Conservation (phyloP, 2,113 vertebrate genomes). For the Empidonax alnorum region DNA sequence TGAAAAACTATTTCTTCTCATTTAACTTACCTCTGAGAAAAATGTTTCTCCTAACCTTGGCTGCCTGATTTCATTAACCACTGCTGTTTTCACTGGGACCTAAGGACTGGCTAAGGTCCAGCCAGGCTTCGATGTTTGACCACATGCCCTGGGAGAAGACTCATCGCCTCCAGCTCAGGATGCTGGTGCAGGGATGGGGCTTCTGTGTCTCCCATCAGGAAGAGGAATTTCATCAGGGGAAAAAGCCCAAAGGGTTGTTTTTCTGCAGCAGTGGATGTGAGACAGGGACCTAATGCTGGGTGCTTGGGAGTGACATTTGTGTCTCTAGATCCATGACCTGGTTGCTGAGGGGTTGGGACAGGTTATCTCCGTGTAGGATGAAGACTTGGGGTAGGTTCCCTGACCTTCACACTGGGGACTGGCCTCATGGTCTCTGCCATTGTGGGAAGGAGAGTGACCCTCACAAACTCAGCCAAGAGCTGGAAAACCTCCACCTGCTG, state of each 20-base stretch:
- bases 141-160: not conserved
- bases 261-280: not conserved
- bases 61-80: not conserved
- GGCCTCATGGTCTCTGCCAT: fast-evolving
- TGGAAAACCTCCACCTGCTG: not conserved
- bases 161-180: not conserved
- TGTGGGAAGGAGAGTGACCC: not conserved
- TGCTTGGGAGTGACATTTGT: not conserved
- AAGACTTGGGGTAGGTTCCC: not conserved
- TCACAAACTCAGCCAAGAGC: not conserved
- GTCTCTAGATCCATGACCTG: not conserved
- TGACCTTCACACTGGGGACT: not conserved
- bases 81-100: not conserved
- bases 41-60: not conserved
- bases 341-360: not conserved
- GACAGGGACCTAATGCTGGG: not conserved
- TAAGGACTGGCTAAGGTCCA: not conserved
- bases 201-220: not conserved
- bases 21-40: not conserved
- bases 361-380: not conserved
- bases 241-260: not conserved
- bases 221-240: not conserved
- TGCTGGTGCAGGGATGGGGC: not conserved
- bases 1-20: not conserved
- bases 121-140: not conserved